Conservation (phyloP, 1,140 invertebrate genomes). For the Glossosoma conforme region DNA sequence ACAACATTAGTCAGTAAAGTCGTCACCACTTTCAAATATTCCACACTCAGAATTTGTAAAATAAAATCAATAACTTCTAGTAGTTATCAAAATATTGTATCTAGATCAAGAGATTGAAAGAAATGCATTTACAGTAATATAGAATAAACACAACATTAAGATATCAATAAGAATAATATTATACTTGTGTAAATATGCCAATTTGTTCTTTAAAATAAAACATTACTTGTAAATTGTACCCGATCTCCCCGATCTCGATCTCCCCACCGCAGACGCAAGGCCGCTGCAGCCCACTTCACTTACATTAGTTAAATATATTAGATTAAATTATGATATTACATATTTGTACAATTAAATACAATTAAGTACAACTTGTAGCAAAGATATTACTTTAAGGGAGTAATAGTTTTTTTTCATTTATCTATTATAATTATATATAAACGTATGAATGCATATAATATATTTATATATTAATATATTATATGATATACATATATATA, state of each 20-base stretch:
- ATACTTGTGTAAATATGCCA: too few species aligned
- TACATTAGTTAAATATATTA: too few species aligned
- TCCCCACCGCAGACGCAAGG: too few species aligned
- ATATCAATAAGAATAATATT: not conserved
- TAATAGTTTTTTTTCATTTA: conserved; percentile 42
- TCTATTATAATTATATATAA: conserved; percentile 1
- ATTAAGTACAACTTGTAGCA: conserved; percentile 56
- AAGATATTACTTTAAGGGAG: conserved; percentile 53
- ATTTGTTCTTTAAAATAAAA: not conserved
- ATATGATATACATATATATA: not conserved
- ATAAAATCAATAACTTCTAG: too few species aligned
- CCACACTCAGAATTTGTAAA: too few species aligned
- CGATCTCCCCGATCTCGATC: not conserved
- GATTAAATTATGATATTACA: conserved; percentile 50
- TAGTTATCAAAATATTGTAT: too few species aligned
- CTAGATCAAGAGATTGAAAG: too few species aligned
- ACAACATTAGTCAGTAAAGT: too few species aligned
- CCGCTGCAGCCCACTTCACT: too few species aligned
- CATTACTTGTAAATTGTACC: not conserved
- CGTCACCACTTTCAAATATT: too few species aligned
- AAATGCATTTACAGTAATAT: too few species aligned
- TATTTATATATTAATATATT: conserved; percentile 14
- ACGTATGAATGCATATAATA: not conserved
- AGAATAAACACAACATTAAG: conserved; percentile 3
- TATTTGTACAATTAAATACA: conserved; percentile 57